These are phyloP conservation scores for Martes flavigula DNA, from an alignment of 2,797 vertebrate species.

Conservation along the genomic window DNA sequence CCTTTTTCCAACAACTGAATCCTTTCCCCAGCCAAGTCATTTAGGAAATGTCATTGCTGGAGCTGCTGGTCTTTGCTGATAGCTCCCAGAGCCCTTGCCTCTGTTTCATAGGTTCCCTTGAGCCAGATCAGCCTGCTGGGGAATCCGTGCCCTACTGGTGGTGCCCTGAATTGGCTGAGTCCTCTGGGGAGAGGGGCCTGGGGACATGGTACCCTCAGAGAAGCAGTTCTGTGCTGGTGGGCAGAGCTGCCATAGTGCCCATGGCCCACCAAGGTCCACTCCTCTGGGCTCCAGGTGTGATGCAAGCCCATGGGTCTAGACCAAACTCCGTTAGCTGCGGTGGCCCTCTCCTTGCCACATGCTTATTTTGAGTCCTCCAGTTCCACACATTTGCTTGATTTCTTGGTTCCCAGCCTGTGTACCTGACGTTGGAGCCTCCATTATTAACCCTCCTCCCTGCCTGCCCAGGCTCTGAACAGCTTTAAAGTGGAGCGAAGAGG, in stretches of 20 bases:
- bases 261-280: not conserved
- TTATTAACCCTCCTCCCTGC: not conserved
- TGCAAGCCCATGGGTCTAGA: not conserved
- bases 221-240: not conserved
- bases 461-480: not conserved
- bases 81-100: not conserved
- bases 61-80: not conserved
- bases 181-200: not conserved
- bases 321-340: not conserved
- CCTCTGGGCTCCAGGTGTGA: rapidly evolving
- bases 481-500: not conserved
- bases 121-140: not conserved
- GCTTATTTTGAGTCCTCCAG: not conserved
- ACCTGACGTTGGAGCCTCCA: not conserved
- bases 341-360: not conserved
- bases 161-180: not conserved
- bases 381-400: not conserved
- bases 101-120: not conserved
- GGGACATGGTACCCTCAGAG: not conserved
- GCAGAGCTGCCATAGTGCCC: not conserved
- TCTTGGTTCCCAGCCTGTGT: not conserved
- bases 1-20: not conserved
- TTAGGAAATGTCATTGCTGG: not conserved
- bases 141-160: not conserved
- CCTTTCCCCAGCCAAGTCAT: not conserved